Evolutionary conservation across 2,888 invertebrate species (phyloP), one percentile per base, ranked within the genome.

Genomic region (Synanthedon andrenaeformis): DNA sequence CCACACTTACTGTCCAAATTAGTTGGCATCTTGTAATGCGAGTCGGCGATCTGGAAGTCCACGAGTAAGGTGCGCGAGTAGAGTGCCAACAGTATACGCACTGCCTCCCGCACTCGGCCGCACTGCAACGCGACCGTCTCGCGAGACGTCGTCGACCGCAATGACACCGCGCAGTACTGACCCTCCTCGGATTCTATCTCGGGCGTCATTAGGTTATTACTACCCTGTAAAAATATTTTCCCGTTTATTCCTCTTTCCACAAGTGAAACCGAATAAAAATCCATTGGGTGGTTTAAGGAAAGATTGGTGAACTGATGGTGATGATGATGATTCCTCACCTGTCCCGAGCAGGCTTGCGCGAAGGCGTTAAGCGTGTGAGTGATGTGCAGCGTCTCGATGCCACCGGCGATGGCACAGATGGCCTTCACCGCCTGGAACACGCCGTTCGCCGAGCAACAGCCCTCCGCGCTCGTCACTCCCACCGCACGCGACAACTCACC

Each of bases 371-470:
- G 83, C 19, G 95, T 92, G 62, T 93, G 92, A 6, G 93, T 93
- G 17, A 98, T 91, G 67, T 97, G 96, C 48, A 94, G 81, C 0
- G 97, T 97, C 79, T 98, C 97, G 1, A 98, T 92, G 53, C 93
- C 93, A 14, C 96, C 96, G 62, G 98, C 92, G 14, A 96, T 82
- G 35, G 96, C 93, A 69, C 97, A 96, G 42, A 98, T 93, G 0
- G 96, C 96, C 81, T 98, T 98, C 1, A 97, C 95, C 0, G 96
- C 94, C 76, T 98, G 97, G 50, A 93, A 91, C 51, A 97, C 93
- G 4, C 93, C 85, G 53, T 76, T 82, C 2, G 86, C 78, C 0
- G 88, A 82, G 41, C 89, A 87, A 2, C 78, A 67, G 56, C 88
- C 89, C 56, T 81, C 83, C 52, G 91, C 91, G 49, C 89, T 76